These are phyloP conservation scores for Epinephelus awoara DNA, from an alignment of 2,797 vertebrate species.

Conservation along the genomic window DNA sequence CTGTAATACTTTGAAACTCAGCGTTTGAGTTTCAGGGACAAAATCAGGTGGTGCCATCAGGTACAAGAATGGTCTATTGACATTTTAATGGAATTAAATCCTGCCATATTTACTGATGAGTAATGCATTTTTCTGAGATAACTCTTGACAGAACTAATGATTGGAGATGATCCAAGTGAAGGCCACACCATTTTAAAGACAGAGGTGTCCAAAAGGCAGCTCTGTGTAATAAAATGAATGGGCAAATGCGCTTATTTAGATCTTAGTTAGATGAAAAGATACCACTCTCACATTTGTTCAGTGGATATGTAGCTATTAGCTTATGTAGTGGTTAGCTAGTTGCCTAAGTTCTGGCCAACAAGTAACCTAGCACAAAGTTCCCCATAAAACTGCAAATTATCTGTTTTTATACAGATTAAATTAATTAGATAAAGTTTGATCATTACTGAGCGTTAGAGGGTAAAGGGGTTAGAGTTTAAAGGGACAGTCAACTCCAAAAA, in stretches of 20 bases:
- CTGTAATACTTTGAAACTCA: neutral
- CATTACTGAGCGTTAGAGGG: neutral
- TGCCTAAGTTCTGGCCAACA: neutral
- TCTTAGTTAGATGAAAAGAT: slow-evolving; percentile 5
- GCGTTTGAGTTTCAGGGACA: neutral
- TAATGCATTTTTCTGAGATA: neutral
- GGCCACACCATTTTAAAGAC: neutral
- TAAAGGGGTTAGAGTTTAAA: neutral
- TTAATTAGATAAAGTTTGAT: neutral
- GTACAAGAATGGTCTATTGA: neutral
- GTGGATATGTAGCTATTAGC: neutral
- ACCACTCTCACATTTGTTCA: neutral
- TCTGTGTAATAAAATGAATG: too few relatives aligned
- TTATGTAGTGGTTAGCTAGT: neutral
- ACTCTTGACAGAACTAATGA: neutral
- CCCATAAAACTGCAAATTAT: neutral
- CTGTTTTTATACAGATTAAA: neutral
- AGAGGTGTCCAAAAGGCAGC: too few relatives aligned
- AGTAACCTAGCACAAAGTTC: neutral
- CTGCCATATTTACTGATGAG: neutral
- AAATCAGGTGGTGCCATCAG: neutral
- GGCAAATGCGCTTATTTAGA: neutral
- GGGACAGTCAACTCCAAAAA: too few relatives aligned
- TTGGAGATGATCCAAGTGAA: neutral
- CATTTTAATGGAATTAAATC: neutral